These are phyloP conservation scores for Amphipyra berbera DNA, from an alignment of 2,888 invertebrate genomes.

Conservation along the genomic window DNA sequence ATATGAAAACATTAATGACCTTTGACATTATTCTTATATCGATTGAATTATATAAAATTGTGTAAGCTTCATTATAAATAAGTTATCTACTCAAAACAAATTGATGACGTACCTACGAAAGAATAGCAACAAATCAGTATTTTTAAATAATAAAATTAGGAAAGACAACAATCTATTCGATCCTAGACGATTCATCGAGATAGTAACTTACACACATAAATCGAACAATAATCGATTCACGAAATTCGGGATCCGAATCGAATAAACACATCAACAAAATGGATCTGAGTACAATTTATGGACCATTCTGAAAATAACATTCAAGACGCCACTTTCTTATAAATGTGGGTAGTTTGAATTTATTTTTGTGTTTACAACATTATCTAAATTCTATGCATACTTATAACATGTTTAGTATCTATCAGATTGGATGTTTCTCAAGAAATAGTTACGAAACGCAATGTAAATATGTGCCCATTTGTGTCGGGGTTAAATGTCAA, in stretches of 20 bases:
- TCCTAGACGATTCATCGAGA: slow-evolving; percentile 20
- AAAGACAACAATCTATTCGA: slow-evolving; percentile 1
- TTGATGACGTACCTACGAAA: too few relatives aligned
- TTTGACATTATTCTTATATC: not conserved
- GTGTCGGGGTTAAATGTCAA: slow-evolving; percentile 42
- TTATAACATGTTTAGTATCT: not conserved
- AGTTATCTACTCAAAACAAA: too few relatives aligned
- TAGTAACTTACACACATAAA: slow-evolving; percentile 39
- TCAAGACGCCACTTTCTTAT: not conserved
- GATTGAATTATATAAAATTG: not conserved
- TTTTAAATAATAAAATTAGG: too few relatives aligned
- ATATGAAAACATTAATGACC: slow-evolving; percentile 5
- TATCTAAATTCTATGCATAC: not conserved
- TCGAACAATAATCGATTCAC: slow-evolving; percentile 41
- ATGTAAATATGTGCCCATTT: slow-evolving; percentile 32
- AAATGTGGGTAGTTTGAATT: not conserved
- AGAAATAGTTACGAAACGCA: slow-evolving; percentile 22
- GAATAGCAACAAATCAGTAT: too few relatives aligned
- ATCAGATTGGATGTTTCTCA: slow-evolving; percentile 21
- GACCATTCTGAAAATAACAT: slow-evolving; percentile 17
- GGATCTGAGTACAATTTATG: slow-evolving; percentile 38
- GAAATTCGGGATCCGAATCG: slow-evolving; percentile 34
- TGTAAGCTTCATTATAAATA: not conserved
- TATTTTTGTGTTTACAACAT: not conserved
- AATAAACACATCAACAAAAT: slow-evolving; percentile 44